Evolutionary conservation across 2,113 vertebrate genomes (phyloP), one percentile per base, ranked within the genome.

Genomic region (Hypanus sabinus): DNA sequence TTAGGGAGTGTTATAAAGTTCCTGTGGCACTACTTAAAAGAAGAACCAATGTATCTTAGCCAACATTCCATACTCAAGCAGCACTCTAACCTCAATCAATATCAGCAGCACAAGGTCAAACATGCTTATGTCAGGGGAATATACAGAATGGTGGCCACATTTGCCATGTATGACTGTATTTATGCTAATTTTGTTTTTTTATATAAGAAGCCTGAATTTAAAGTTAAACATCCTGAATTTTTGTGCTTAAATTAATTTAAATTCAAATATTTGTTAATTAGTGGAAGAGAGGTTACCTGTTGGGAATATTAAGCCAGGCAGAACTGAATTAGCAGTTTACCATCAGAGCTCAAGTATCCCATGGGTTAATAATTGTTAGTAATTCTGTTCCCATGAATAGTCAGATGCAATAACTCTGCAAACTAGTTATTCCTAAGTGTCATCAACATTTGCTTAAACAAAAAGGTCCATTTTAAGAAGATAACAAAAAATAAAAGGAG

Each of bases 361-460:
- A 33, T 90, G 85, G 85, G 57, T 88, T 65, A 65, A 88, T 65
- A 16, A 90, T 88, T 88, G 30, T 88, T 65, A 90, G 60, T 90
- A 36, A 68, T n/a, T 60, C 60, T 65, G 12, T 14, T 88, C 85
- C 57, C 30, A 65, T 60, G 62, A 16, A 88, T 90, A 12, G n/a
- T 90, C 60, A 90, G 60, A 65, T n/a, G n/a, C n/a, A 20, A 30
- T 90, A 33, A 90, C 57, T 90, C 12, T 90, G 16, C 33, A 90
- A 68, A 65, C 60, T 8, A 33, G 30, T 85, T 33, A 65, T 90
- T 65, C 85, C 30, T 90, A 20, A n/a, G 16, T 90, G 85, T 90
- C 14, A 90, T 90, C 60, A 65, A n/a, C 60, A 68, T 68, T 90
- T 65, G 57, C 27, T 90, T 68, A 68, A 90, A 90, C 30, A 65